Evolutionary conservation across 2,113 vertebrate genomes (phyloP), one percentile per base, ranked within the genome.

Genomic region (Brachyhypopomus gauderio): DNA sequence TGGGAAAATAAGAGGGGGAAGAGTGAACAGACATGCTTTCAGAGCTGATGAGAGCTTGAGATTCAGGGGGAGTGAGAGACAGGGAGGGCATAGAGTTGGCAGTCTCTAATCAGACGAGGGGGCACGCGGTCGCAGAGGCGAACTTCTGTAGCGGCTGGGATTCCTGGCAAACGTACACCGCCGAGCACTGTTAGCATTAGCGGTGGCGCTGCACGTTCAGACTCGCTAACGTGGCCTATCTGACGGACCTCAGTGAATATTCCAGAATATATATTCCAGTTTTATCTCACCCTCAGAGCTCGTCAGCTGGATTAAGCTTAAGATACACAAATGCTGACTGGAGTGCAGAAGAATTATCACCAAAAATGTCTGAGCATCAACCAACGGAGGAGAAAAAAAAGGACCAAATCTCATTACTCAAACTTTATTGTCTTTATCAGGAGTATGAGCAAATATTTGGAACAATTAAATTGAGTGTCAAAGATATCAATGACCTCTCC

Each of bases 31-130:
- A 14, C 52, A 25, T 70, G 36, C 69, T 72, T 75, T 83, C 80
- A 83, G 74, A 80, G 45, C 66, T 67, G 63, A 67, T 67, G 63
- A 67, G 55, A 59, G 48, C 66, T 58, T n/a, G 30, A 78, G 69
- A 78, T 41, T 63, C 34, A 67, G 72, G 56, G 27, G 59, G 41
- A 72, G 41, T 34, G n/a, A 55, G 58, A 62, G 59, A 22, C 56
- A 64, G 70, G 73, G 41, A 41, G 41, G 27, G 60, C 9, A 22
- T 25, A 48, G 55, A 71, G n/a, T 34, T 2, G 16, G 17, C n/a
- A 20, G n/a, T 76, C 52, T 75, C 75, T 85, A 83, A 85, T 77
- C 73, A 81, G 80, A 83, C 67, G 45, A 22, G 75, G 48, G 83
- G 70, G 48, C 45, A 17, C 73, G 4, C 25, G 70, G 64, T 78